Base-by-base conservation (phyloP, 2,113 vertebrate species). In the Oryzias woworae region DNA sequence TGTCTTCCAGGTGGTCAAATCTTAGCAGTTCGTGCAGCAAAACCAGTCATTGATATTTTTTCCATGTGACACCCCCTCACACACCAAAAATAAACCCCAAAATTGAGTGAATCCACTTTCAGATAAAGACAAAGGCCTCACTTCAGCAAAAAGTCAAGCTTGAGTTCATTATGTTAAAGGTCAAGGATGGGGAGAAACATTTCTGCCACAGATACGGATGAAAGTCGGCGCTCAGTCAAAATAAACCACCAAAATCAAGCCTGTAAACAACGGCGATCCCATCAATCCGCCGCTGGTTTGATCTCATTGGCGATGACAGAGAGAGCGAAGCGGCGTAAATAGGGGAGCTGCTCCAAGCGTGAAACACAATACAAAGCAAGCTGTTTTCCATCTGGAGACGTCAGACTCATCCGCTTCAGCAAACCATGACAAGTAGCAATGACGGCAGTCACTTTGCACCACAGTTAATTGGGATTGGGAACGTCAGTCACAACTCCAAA, bases 371-470 rank as follows among this genome's bases (percentile, higher is more conserved):
- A 82, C 81, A 77, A 75, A 77, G 54, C 76, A 68, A 90, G 74
- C 72, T 62, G 62, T 80, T 89, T 75, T 69, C 81, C 85, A 86
- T 89, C 84, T 90, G 87, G 81, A 82, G 16, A 77, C 73, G 85
- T 88, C 78, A 76, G 71, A 46, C 53, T 62, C 53, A 59, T 86
- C 81, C 45, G 70, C 70, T 73, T 62, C 77, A 68, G 73, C 71
- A 18, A 75, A 69, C 55, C 58, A 62, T 62, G 75, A 75, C 73
- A 75, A 63, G 62, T 62, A 72, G 64, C 81, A 65, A 81, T 73
- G 77, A 20, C 64, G 72, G 61, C 59, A 68, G 58, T 79, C 63
- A 60, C 63, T 84, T 75, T 62, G 69, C 68, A 78, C 69, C 62
- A n/a, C 47, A 56, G 53, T 58, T 77, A 54, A 85, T 71, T 77